Percentiles rank a stretch among this genome's conserved stretches.
These are phyloP conservation scores for Agrilus biguttatus DNA, from an alignment of 2,888 invertebrate species.

Conservation along the genomic window DNA sequence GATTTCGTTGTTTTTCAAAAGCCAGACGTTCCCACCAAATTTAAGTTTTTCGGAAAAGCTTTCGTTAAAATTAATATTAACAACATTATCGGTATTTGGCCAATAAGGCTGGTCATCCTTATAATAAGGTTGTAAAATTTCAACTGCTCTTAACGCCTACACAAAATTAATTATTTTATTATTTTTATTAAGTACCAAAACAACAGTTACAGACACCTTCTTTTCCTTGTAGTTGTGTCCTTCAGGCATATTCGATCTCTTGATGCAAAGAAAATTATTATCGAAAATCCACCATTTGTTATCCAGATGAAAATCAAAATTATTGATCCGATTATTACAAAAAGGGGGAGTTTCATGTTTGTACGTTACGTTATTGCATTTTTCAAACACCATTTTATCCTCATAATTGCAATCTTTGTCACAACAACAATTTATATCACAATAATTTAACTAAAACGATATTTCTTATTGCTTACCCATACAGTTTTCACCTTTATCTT, in stretches of 20 bases:
- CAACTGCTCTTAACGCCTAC: conserved; percentile 7
- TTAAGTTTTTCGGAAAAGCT: conserved; percentile 3
- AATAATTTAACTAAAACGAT: conserved; percentile 39
- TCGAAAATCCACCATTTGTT: conserved; percentile 20
- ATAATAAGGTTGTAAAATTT: conserved; percentile 1
- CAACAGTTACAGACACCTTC: conserved; percentile 12
- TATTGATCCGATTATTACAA: conserved; percentile 21
- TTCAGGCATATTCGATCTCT: conserved; percentile 40
- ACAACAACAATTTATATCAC: conserved; percentile 79
- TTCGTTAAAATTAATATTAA: conserved; percentile 5
- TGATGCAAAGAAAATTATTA: conserved; percentile 43
- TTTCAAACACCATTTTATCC: conserved; percentile 44
- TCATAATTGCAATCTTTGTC: conserved; percentile 54
- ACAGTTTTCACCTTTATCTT: neutral
- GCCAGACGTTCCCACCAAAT: conserved; percentile 16
- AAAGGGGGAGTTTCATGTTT: conserved; percentile 29
- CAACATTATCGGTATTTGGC: conserved; percentile 5
- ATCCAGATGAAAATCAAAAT: too few species aligned
- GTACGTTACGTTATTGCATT: conserved; percentile 35
- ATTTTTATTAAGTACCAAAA: neutral
- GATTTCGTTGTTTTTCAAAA: conserved; percentile 12
- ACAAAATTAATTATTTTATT: neutral
- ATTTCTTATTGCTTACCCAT: neutral
- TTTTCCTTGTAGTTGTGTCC: conserved; percentile 20
- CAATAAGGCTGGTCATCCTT: conserved; percentile 8